Conservation (phyloP, 2,113 vertebrate genomes). For the Ctenomys sociabilis region DNA sequence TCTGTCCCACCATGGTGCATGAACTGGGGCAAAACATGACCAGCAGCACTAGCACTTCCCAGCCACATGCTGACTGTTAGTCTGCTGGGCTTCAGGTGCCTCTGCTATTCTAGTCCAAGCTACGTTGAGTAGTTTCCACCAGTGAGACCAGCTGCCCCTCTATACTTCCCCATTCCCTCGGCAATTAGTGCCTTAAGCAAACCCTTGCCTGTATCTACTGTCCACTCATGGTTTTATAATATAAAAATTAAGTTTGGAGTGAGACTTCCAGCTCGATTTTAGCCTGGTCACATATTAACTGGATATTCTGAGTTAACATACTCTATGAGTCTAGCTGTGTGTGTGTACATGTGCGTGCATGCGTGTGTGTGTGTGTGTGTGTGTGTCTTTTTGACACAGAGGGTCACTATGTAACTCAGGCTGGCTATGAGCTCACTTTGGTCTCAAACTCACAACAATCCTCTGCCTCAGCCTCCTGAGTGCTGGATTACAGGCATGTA, state of each 20-base stretch:
- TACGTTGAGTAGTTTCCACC: not conserved
- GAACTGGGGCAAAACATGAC: not conserved
- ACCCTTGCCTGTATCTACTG: not conserved
- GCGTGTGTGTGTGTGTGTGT: no score
- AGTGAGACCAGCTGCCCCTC: not conserved
- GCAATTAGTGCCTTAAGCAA: not conserved
- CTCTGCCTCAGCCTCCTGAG: no score
- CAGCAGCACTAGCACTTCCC: no score
- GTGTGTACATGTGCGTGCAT: no score
- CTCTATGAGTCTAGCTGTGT: not conserved
- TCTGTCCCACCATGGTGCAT: not conserved
- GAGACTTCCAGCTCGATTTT: not conserved
- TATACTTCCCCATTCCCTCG: no score
- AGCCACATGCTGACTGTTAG: rapidly evolving
- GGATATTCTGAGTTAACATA: not conserved
- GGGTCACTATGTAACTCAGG: no score
- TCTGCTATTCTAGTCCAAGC: not conserved
- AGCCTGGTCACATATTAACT: not conserved
- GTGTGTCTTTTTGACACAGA: no score
- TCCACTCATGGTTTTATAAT: not conserved
- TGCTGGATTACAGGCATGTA: no score
- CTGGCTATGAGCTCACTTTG: no score
- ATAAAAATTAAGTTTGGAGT: not conserved
- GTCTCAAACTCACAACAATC: no score
- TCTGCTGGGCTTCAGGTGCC: not conserved